Conservation (phyloP, 1,140 invertebrate genomes). For the Sitobion miscanthi region DNA sequence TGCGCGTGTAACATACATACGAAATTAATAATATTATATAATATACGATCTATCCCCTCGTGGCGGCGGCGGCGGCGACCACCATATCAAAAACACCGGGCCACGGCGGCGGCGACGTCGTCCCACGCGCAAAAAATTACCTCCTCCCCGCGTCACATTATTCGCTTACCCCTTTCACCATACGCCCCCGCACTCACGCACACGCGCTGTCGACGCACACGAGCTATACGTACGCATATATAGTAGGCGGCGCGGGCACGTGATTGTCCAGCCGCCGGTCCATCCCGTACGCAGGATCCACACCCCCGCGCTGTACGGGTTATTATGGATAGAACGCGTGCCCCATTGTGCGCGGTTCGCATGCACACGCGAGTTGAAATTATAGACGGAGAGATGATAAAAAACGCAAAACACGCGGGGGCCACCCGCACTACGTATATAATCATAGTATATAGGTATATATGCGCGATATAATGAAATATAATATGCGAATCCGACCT, state of each 20-base stretch:
- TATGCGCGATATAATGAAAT: neutral
- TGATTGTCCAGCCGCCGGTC: constrained; percentile 27
- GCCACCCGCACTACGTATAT: neutral
- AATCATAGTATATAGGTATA: neutral
- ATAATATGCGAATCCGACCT: neutral
- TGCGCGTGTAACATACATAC: neutral
- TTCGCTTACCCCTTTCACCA: constrained; percentile 28
- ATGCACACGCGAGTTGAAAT: neutral
- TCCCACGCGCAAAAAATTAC: constrained; percentile 35
- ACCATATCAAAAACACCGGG: neutral
- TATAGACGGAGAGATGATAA: neutral
- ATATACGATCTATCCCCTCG: neutral
- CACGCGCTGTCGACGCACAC: neutral
- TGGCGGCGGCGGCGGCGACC: no score
- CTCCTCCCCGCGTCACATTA: neutral
- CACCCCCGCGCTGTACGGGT: neutral
- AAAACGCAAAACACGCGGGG: neutral
- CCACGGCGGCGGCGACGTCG: neutral
- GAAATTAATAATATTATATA: neutral
- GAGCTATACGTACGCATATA: neutral
- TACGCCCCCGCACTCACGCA: neutral
- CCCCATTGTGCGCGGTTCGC: constrained; percentile 29
- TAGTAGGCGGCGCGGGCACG: constrained; percentile 24
- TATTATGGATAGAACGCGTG: neutral
- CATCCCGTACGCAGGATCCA: constrained; percentile 29